These are phyloP conservation scores for Ataeniobius toweri DNA, from an alignment of 2,797 vertebrate genomes.

Conservation along the genomic window DNA sequence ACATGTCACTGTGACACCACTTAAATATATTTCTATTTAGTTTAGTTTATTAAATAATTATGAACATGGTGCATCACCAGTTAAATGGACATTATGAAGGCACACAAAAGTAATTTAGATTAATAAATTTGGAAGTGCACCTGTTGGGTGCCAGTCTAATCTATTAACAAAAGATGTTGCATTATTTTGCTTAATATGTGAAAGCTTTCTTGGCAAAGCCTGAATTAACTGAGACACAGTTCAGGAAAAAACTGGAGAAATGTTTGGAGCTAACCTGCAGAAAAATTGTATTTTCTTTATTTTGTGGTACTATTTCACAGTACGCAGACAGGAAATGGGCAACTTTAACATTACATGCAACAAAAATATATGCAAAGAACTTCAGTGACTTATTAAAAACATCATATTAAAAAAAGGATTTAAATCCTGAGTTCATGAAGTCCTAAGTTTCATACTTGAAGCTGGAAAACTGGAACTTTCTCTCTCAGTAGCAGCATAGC, in stretches of 20 bases:
- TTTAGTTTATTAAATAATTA: background rate
- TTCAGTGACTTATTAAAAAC: background rate
- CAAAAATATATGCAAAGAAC: background rate
- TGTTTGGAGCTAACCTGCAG: background rate
- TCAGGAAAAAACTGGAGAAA: background rate
- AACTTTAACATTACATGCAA: background rate
- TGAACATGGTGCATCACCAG: background rate
- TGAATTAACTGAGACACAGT: background rate
- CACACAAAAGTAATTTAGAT: background rate
- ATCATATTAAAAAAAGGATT: background rate
- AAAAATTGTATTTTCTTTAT: background rate
- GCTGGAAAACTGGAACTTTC: conserved; percentile 4
- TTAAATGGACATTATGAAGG: background rate
- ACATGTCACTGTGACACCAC: background rate
- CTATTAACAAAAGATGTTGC: background rate
- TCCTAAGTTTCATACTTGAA: background rate
- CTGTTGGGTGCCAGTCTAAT: background rate
- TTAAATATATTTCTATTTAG: background rate
- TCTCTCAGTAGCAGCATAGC: conserved; percentile 36
- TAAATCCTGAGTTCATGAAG: conserved; percentile 1
- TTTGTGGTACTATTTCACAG: too few species aligned
- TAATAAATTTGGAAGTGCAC: background rate
- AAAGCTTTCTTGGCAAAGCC: background rate
- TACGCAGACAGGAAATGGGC: too few species aligned
- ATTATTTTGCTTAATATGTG: background rate